Evolutionary conservation across 37 sponge, comb jelly and placozoan species (phyloP).

Genomic region (Ianthella basta): DNA sequence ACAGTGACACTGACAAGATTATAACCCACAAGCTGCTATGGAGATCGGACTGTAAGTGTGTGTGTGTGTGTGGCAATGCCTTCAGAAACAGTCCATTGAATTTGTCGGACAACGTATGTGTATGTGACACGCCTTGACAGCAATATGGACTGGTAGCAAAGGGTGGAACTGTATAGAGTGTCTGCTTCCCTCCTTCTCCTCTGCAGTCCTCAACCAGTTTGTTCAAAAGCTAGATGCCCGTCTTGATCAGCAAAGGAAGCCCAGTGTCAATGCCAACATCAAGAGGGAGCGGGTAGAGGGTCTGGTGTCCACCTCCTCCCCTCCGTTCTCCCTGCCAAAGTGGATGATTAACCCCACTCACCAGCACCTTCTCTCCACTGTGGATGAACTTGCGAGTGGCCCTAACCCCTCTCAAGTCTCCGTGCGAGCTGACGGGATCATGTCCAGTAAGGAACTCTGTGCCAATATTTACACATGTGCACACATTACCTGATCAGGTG

Average conservation of each 20-base stretch:
- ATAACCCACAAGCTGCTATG: constrained; percentile 81
- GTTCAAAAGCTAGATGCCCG: constrained; percentile 71
- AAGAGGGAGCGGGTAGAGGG: constrained; percentile 64
- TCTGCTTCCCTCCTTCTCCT: no score
- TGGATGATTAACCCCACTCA: constrained; percentile 79
- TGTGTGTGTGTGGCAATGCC: background rate
- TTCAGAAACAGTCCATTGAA: no score
- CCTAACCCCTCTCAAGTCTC: background rate
- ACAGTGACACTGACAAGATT: constrained; percentile 75
- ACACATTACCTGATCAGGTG: no score
- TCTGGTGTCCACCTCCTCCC: constrained; percentile 59
- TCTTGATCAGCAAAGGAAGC: constrained; percentile 63
- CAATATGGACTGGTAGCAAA: no score
- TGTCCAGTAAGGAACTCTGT: background rate
- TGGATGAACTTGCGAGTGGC: background rate
- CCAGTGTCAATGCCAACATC: constrained; percentile 58
- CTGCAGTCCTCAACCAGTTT: constrained; percentile 77
- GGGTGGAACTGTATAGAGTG: no score
- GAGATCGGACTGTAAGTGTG: constrained; percentile 73
- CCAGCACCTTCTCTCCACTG: constrained; percentile 21
- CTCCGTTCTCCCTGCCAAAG: constrained; percentile 56
- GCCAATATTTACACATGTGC: no score
- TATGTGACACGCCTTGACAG: background rate
- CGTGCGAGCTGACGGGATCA: constrained; percentile 2
- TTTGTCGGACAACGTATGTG: background rate